Conservation (phyloP, 2,888 invertebrate genomes). For the Eilema caniola region DNA sequence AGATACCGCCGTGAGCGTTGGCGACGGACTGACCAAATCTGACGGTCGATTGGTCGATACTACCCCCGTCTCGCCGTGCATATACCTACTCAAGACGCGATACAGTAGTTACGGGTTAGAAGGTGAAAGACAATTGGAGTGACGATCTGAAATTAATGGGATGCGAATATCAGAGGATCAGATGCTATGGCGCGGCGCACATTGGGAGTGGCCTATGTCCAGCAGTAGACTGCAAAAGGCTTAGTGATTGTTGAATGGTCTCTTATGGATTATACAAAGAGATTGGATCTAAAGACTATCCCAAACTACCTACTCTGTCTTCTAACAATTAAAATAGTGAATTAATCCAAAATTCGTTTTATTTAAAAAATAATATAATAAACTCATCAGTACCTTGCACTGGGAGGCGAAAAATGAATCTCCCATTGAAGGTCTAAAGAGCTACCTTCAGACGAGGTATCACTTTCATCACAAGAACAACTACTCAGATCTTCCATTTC, state of each 20-base stretch:
- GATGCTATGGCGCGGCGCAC: too few relatives aligned
- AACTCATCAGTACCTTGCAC: constrained; percentile 27
- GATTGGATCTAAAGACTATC: too few relatives aligned
- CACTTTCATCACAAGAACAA: constrained; percentile 61
- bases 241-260: constrained; percentile 39
- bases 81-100: too few relatives aligned
- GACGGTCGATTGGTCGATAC: too few relatives aligned
- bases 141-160: constrained; percentile 57
- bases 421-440: constrained; percentile 79
- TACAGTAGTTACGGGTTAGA: too few relatives aligned
- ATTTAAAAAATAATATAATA: constrained; percentile 8
- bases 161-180: too few relatives aligned
- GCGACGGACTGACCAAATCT: too few relatives aligned
- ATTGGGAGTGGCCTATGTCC: constrained; percentile 89
- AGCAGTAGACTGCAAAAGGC: too few relatives aligned
- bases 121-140: constrained; percentile 83
- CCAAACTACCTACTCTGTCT: too few relatives aligned
- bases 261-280: constrained; percentile 96
- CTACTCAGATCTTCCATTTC: constrained; percentile 37
- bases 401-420: constrained; percentile 76
- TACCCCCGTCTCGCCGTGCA: too few relatives aligned
- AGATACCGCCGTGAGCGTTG: too few relatives aligned
- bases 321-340: background rate
- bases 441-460: constrained; percentile 62
- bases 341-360: background rate